Evolutionary conservation across 2,113 vertebrate genomes (phyloP), one percentile per base, ranked within the genome.

Genomic region (Syngnathus floridae): DNA sequence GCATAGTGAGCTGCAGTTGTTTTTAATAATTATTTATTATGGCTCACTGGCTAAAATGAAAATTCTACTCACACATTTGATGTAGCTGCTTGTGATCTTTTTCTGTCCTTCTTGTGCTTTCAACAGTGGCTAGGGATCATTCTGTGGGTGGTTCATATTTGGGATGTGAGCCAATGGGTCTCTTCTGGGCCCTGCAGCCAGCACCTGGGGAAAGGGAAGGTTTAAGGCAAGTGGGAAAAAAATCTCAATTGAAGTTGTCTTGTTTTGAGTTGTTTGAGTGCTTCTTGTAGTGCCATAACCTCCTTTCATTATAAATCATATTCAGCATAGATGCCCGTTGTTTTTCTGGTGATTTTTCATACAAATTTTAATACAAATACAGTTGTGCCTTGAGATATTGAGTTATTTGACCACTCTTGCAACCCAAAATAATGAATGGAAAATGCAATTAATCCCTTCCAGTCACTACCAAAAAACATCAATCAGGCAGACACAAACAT

Each of bases 81-180:
- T 49, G 45, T 17, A 16, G 14, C 54, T 35, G 14, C 6, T 56
- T 56, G 13, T 7, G 54, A 55, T 55, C 4, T 55, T 56, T 14
- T 41, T 5, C 31, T 60, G 57, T 1, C 31, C n/a, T 31, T 55
- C 58, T 12, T 36, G 4, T 56, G 17, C 67, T 14, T 55, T 63
- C 4, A 21, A 63, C 6, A 90, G 90, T 90, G 77, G 75, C 62
- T 51, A 76, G 57, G 10, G 84, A 89, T 75, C 58, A 46, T 59
- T 88, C 90, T 31, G 65, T 89, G 0, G 87, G 89, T 3, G 88
- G 90, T 17, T 88, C 87, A 2, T 91, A 89, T 77, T 38, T 82
- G 13, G 90, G 88, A 52, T 82, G 85, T 83, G 88, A 91, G 61
- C 87, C 88, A 0, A 90, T 91, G 90, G 88, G 89, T 26, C 77